phyloP scores from a whole-genome alignment of 2,797 vertebrate species.

The Urocyon cinereoargenteus region DNA sequence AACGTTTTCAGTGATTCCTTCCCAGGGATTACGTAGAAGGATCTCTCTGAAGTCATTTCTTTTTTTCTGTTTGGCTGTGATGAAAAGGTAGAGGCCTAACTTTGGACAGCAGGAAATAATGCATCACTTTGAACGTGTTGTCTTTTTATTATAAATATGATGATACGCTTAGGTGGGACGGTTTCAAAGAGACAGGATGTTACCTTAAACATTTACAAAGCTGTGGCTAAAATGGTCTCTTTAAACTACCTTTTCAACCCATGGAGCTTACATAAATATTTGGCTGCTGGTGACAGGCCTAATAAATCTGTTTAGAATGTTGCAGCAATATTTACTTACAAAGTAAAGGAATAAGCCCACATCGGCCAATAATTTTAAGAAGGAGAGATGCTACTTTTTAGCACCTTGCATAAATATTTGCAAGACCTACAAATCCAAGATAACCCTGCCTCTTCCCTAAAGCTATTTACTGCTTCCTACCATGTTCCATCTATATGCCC shows the following conservation, averaged over 20 bases:
- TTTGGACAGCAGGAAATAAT: slow-evolving; percentile 82
- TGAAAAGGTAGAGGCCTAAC: slow-evolving; percentile 58
- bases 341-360: slow-evolving; percentile 87
- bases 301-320: slow-evolving; percentile 91
- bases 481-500: slow-evolving; percentile 22
- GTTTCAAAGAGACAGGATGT: slow-evolving; percentile 80
- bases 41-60: slow-evolving; percentile 1
- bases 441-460: slow-evolving; percentile 85
- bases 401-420: slow-evolving; percentile 93
- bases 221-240: slow-evolving; percentile 84
- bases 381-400: slow-evolving; percentile 89
- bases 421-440: slow-evolving; percentile 87
- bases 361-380: slow-evolving; percentile 87
- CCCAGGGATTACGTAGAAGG: background rate
- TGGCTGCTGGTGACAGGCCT: slow-evolving; percentile 88
- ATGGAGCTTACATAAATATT: slow-evolving; percentile 90
- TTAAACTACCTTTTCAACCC: slow-evolving; percentile 87
- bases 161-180: slow-evolving; percentile 79
- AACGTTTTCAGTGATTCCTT: background rate
- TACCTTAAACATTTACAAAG: slow-evolving; percentile 85
- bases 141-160: slow-evolving; percentile 84
- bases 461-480: slow-evolving; percentile 87
- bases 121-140: slow-evolving; percentile 76
- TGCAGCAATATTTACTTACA: slow-evolving; percentile 88
- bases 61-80: slow-evolving; percentile 23